Conservation (phyloP, 2,797 vertebrate species). For the Nannoperca australis region DNA sequence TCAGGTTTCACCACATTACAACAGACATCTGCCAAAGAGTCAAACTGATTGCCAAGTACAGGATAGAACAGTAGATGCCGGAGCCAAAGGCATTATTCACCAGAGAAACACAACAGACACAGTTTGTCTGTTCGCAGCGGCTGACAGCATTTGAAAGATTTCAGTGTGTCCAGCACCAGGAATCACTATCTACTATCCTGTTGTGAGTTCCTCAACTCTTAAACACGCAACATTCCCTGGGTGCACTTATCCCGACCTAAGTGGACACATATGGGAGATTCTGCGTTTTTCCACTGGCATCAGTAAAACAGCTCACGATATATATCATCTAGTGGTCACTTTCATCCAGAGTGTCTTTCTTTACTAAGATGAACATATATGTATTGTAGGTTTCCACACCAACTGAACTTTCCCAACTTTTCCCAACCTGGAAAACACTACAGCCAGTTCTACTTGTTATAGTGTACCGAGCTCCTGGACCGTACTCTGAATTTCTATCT, state of each 20-base stretch:
- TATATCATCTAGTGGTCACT: conserved; percentile 46
- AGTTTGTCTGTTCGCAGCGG: neutral
- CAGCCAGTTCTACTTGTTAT: no score
- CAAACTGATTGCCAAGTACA: conserved; percentile 25
- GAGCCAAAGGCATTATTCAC: conserved; percentile 32
- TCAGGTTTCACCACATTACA: conserved; percentile 19
- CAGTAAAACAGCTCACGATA: conserved; percentile 55
- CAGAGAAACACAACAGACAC: neutral
- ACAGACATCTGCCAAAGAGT: conserved; percentile 12
- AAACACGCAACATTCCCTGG: conserved; percentile 32
- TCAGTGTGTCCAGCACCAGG: conserved; percentile 17
- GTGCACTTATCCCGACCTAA: conserved; percentile 32
- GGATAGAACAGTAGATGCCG: conserved; percentile 17
- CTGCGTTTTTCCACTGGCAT: conserved; percentile 27
- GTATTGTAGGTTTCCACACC: conserved; percentile 25
- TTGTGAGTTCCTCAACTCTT: conserved; percentile 28
- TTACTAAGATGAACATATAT: conserved; percentile 30
- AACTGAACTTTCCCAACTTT: conserved; percentile 32
- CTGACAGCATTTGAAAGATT: neutral
- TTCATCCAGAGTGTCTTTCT: conserved; percentile 42
- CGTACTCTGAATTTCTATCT: no score
- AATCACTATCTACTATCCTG: conserved; percentile 2
- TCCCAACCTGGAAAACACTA: no score
- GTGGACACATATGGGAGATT: conserved; percentile 55
- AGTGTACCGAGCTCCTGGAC: no score